Base-by-base conservation (phyloP, 2,797 vertebrate genomes). In the Picus viridis region DNA sequence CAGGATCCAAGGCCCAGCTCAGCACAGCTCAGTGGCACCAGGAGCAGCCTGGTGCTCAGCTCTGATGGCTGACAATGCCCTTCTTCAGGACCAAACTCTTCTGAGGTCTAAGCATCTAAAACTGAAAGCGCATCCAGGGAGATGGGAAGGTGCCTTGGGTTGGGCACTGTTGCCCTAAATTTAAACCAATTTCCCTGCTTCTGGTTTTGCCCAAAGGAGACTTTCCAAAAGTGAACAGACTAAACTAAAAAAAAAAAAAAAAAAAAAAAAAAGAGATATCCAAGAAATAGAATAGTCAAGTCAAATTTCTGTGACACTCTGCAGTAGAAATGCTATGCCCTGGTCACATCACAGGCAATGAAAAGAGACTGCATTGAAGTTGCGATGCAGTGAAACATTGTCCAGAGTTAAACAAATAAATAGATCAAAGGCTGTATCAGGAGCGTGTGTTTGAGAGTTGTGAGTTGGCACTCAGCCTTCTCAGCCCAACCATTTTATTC, bases 341-440 rank as follows among this genome's bases (percentile, higher is more conserved):
- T 6, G 1, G 30, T 68, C 45, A 56, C 5, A 32, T 43, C 32
- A 45, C 16, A 61, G 15, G 30, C 47, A 91, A 71, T 8, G 20
- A 36, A 92, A 76, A 82, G 24, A 90, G 84, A 68, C 4, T 10
- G 26, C 26, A 56, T 67, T 80, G 26, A 77, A 78, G 11, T 77
- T 80, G 68, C 11, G 69, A 88, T 5, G 22, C 26, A 57, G 27
- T 59, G 45, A 82, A 86, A 83, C 82, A 71, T 26, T 64, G 18
- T 5, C 54, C 34, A 86, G 61, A 86, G 79, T 47, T 45, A 82
- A 91, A 88, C 16, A 82, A 71, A 76, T 34, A 79, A 58, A 82
- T 13, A 1, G 3, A 39, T 69, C 13, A 57, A 89, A 73, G 36
- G 70, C 72, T 24, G 10, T 49, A 12, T 64, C 51, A 54, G 29